Conservation (phyloP, 2,113 vertebrate genomes). For the Urocitellus parryii region DNA sequence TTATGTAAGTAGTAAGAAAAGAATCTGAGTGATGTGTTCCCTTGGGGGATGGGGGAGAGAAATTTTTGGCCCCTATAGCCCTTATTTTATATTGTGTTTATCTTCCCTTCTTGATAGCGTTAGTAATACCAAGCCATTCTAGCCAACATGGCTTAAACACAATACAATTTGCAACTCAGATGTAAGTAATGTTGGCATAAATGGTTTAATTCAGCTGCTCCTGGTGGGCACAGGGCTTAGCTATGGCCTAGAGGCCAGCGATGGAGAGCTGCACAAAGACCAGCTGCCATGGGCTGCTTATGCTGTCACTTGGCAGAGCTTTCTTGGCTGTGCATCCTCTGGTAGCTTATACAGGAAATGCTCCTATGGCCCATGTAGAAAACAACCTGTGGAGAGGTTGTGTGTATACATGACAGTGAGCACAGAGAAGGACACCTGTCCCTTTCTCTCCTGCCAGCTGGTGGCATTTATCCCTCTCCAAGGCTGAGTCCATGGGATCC, state of each 20-base stretch:
- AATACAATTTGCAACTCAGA: background rate
- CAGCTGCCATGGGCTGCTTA: background rate
- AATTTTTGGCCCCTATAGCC: background rate
- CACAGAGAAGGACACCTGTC: background rate
- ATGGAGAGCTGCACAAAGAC: background rate
- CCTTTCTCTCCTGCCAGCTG: background rate
- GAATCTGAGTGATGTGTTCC: slow-evolving; percentile 86
- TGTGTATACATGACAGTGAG: background rate
- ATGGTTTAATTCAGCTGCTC: background rate
- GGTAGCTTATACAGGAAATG: background rate
- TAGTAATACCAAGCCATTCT: background rate
- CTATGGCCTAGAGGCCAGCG: background rate
- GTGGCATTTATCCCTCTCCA: background rate
- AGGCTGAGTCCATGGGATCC: background rate
- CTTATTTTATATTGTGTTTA: background rate
- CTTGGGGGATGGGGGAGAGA: background rate
- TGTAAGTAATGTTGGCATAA: background rate
- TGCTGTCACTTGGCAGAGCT: background rate
- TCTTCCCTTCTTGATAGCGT: background rate
- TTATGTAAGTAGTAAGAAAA: slow-evolving; percentile 88
- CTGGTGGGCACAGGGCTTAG: background rate
- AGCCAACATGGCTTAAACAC: background rate
- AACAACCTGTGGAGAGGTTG: background rate
- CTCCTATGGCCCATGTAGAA: background rate
- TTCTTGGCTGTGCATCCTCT: background rate